A percentile compares a stretch with the other conserved stretches of the same genome.
phyloP scores from a whole-genome alignment of 2,113 vertebrate genomes.

The Sylvia atricapilla region DNA sequence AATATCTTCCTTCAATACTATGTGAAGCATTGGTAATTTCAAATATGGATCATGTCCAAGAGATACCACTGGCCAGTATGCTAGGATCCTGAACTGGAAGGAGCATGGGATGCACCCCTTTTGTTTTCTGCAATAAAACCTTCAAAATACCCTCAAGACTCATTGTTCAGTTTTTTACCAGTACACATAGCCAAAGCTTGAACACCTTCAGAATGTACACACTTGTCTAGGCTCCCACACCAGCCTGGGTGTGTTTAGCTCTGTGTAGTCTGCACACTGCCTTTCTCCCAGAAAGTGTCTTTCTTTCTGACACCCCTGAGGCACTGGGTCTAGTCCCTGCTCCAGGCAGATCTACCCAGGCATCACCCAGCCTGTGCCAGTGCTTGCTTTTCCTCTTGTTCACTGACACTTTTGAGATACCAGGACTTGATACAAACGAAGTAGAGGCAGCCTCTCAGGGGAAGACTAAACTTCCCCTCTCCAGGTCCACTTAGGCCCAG shows the following conservation, averaged over 20 bases:
- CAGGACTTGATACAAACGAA: neutral
- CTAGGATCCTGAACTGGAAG: neutral
- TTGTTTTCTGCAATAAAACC: neutral
- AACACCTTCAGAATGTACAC: neutral
- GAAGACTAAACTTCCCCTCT: neutral
- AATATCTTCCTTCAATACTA: neutral
- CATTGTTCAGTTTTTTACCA: neutral
- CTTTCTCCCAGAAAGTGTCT: neutral
- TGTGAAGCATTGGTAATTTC: neutral
- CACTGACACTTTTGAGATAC: neutral
- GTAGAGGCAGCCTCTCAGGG: neutral
- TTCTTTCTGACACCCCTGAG: neutral
- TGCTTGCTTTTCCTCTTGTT: neutral
- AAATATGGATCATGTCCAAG: neutral
- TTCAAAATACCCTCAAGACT: neutral
- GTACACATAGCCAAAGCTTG: neutral
- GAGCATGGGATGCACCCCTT: neutral
- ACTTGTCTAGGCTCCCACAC: neutral
- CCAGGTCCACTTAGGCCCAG: neutral
- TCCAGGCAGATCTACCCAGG: neutral
- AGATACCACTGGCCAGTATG: neutral
- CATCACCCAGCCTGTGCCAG: neutral
- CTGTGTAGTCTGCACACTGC: fast-evolving
- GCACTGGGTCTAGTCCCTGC: neutral
- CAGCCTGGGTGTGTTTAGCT: neutral